phyloP scores from a whole-genome alignment of 2,113 vertebrate species.

The Corvus moneduloides region DNA sequence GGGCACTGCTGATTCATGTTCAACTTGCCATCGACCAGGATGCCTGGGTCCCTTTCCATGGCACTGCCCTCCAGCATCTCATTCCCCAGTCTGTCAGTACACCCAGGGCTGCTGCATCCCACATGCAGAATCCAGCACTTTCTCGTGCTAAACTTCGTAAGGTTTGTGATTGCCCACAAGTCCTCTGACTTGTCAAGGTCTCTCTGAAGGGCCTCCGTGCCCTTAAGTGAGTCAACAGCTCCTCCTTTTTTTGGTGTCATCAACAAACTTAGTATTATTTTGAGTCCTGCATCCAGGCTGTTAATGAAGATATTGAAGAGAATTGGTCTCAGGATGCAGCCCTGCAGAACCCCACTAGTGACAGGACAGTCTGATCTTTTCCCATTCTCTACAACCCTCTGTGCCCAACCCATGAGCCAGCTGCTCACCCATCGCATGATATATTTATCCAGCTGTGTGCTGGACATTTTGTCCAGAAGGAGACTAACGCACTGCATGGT shows the following conservation, averaged over 20 bases:
- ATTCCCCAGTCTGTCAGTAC: not conserved
- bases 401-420: not conserved
- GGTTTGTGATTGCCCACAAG: not conserved
- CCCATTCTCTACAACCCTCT: not conserved
- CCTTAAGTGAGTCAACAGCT: not conserved
- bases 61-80: not conserved
- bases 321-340: not conserved
- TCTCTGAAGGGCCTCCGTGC: not conserved
- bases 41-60: not conserved
- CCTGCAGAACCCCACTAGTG: not conserved
- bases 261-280: no score
- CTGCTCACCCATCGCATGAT: not conserved
- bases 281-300: not conserved
- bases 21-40: rapidly evolving
- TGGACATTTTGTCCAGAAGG: not conserved
- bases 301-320: not conserved
- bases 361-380: not conserved
- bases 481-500: no score
- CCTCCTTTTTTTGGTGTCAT: not conserved
- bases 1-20: not conserved
- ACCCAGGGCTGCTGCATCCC: not conserved
- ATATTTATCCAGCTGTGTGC: no score
- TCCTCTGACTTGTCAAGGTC: rapidly evolving
- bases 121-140: not conserved
- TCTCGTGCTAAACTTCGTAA: not conserved